phyloP scores from a whole-genome alignment of 2,888 invertebrate genomes.

The Pasiphila rectangulata region DNA sequence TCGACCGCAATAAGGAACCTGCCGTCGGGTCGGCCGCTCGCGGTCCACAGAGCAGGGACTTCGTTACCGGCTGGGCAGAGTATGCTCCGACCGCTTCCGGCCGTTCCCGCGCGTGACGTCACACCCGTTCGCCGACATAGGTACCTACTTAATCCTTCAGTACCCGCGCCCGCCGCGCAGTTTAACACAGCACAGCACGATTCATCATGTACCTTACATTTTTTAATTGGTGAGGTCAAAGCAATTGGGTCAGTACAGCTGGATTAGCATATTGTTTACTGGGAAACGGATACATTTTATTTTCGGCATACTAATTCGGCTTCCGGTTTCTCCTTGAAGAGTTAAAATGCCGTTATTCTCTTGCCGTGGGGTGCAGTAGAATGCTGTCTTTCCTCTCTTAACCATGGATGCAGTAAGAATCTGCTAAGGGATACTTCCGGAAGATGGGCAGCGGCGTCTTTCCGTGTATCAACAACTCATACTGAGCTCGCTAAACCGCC shows the following conservation, averaged over 20 bases:
- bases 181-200: constrained; percentile 37
- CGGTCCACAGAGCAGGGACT: constrained; percentile 59
- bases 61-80: constrained; percentile 53
- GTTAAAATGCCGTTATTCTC: too few relatives aligned
- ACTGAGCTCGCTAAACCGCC: too few relatives aligned
- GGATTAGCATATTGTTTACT: constrained; percentile 60
- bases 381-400: too few relatives aligned
- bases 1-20: constrained; percentile 62
- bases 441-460: not conserved
- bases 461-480: too few relatives aligned
- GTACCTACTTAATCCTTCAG: constrained; percentile 2
- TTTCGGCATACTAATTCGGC: constrained; percentile 39
- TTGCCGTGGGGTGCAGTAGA: too few relatives aligned
- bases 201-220: constrained; percentile 71
- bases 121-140: constrained; percentile 28
- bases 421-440: too few relatives aligned
- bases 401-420: too few relatives aligned
- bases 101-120: constrained; percentile 56
- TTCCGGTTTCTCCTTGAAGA: constrained; percentile 44
- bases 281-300: constrained; percentile 44
- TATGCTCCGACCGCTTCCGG: constrained; percentile 63
- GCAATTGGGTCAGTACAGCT: constrained; percentile 71
- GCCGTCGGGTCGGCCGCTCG: constrained; percentile 32
- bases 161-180: constrained; percentile 5
- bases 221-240: constrained; percentile 78